These are phyloP conservation scores for Dynastes hyllus DNA, from an alignment of 2,888 invertebrate species.

Conservation along the genomic window DNA sequence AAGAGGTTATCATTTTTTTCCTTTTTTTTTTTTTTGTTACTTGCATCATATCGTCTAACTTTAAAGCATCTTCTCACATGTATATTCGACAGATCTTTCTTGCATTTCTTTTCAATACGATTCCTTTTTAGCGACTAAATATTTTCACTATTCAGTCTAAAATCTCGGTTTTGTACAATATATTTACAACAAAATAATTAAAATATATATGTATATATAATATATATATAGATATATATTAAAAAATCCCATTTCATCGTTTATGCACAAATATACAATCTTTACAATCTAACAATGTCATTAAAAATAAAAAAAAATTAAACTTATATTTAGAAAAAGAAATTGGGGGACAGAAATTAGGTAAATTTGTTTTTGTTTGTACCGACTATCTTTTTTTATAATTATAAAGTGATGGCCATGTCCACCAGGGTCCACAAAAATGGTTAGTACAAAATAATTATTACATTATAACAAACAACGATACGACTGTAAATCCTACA, in stretches of 20 bases:
- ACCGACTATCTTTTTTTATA: background rate
- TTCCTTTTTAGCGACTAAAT: constrained; percentile 51
- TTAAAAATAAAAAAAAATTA: constrained; percentile 31
- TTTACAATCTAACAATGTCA: constrained; percentile 43
- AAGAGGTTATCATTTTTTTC: constrained; percentile 3
- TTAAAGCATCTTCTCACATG: too few relatives aligned
- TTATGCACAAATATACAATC: constrained; percentile 50
- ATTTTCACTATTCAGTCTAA: constrained; percentile 63
- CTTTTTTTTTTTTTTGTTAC: constrained; percentile 20
- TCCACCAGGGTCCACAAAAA: constrained; percentile 22
- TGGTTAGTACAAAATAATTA: constrained; percentile 28
- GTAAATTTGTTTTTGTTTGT: constrained; percentile 1
- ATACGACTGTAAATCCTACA: constrained; percentile 28
- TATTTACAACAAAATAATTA: constrained; percentile 52
- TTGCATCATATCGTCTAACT: background rate
- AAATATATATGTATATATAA: constrained; percentile 48
- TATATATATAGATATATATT: constrained; percentile 42
- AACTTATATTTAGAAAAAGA: constrained; percentile 27
- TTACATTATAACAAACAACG: constrained; percentile 16
- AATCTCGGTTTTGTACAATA: constrained; percentile 63
- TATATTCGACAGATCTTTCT: too few relatives aligned
- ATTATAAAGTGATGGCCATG: constrained; percentile 4
- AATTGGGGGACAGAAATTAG: background rate
- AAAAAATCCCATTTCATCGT: constrained; percentile 40
- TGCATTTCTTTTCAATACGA: constrained; percentile 38